Base-by-base conservation (phyloP, 2,797 vertebrate species). In the Holocentrus rufus region DNA sequence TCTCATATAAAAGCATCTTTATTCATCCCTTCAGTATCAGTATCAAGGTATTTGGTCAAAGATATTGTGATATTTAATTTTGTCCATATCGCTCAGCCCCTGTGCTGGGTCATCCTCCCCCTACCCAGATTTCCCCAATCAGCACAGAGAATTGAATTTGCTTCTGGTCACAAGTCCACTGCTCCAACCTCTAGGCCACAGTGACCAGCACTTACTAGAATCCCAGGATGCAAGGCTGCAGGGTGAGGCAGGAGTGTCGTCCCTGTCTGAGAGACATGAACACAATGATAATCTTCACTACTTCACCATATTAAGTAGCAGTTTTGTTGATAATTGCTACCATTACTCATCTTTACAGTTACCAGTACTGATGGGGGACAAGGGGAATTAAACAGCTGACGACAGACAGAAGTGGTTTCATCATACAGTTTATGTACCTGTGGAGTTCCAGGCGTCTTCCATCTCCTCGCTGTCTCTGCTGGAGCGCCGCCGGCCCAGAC, bases 191-290 rank as follows among this genome's bases (percentile, higher is more conserved):
- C 22, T 11, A 74, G 30, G 65, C 74, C 81, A 56, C 10, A 42
- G 74, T 73, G 65, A 66, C 67, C 57, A 58, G 76, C 79, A 93
- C 93, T 93, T 88, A 94, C 93, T 93, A 79, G 91, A 91, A 80
- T 95, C 95, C 90, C 94, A 95, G 82, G 95, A 96, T 54, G 92
- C 93, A 76, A 91, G 18, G 74, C 94, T 95, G 86, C 90, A 92
- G 0, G 84, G 94, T 68, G 95, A 96, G 10, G 91, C 87, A 0
- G 94, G 93, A 1, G 89, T 91, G 77, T 93, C 92, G 0, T 93
- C 93, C 90, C 27, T 91, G 74, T 93, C 95, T 96, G 85, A 80
- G 78, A 86, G 83, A 87, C 73, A 89, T 76, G 91, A 87, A 88
- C 8, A 2, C 2, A 39, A 10, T 10, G 9, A 44, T 42, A 42